A percentile compares a stretch with the other conserved stretches of the same genome.
Evolutionary conservation across 2,113 vertebrate genomes (phyloP).

Genomic region (Hemichromis elongatus): DNA sequence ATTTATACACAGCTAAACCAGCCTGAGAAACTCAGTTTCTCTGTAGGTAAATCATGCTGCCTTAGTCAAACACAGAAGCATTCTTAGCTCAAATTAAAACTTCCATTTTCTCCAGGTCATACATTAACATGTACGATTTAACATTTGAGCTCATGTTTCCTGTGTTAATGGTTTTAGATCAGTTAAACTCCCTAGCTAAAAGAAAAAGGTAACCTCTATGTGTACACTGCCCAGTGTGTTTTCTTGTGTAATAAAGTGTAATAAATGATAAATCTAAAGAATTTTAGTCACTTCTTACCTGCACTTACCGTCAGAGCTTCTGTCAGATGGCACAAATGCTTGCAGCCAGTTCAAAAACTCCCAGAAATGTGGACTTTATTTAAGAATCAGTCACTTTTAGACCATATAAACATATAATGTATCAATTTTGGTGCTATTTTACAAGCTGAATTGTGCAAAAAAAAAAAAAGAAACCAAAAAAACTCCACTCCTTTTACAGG

Average conservation of each 20-base stretch:
- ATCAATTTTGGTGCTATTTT: neutral
- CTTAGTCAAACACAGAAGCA: neutral
- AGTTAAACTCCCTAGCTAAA: neutral
- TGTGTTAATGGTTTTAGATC: neutral
- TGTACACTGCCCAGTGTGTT: neutral
- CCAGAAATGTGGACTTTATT: slow-evolving; percentile 38
- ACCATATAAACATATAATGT: slow-evolving; percentile 1
- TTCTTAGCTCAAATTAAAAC: neutral
- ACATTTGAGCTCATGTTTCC: neutral
- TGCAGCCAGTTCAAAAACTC: neutral
- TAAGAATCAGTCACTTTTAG: slow-evolving; percentile 7
- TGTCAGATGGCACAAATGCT: neutral
- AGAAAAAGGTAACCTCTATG: neutral
- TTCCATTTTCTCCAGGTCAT: neutral
- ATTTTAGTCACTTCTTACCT: neutral
- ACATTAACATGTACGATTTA: neutral
- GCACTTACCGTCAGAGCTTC: neutral
- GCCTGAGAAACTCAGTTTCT: neutral
- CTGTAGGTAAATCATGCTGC: neutral
- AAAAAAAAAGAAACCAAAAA: neutral
- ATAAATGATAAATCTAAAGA: neutral
- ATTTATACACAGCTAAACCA: neutral
- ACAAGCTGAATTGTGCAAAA: neutral
- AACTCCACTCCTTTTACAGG: neutral
- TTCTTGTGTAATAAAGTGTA: neutral